phyloP scores from a whole-genome alignment of 2,797 vertebrate genomes.

The Sebastes dallii region DNA sequence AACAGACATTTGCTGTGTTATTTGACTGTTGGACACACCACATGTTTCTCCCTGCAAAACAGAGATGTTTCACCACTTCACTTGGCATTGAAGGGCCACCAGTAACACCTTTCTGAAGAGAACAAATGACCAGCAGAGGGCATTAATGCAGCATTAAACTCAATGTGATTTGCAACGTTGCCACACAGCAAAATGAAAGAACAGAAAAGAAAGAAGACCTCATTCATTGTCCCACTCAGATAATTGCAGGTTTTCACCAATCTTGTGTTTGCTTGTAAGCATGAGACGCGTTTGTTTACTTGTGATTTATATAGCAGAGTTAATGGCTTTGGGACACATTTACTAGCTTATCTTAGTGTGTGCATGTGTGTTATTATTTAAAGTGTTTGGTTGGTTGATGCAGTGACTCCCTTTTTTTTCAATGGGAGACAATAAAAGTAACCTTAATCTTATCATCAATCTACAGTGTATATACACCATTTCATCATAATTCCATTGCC shows the following conservation, averaged over 20 bases:
- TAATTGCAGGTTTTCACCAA: not conserved
- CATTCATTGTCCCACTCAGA: not conserved
- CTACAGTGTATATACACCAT: not conserved
- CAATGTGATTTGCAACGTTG: not conserved
- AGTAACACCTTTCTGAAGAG: not conserved
- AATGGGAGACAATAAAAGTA: not conserved
- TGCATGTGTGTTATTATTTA: not conserved
- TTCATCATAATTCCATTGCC: not conserved
- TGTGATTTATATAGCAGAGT: not conserved
- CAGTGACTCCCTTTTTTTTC: not conserved
- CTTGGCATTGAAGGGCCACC: not conserved
- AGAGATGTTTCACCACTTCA: not conserved
- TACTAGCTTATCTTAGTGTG: not conserved
- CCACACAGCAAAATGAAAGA: not conserved
- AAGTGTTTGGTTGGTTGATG: not conserved
- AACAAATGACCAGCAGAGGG: constrained; percentile 53
- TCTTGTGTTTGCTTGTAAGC: not conserved
- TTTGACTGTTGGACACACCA: not conserved
- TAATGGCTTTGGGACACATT: not conserved
- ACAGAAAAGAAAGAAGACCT: not conserved
- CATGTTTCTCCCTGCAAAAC: not conserved
- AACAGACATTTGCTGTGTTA: not conserved
- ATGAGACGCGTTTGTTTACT: not conserved
- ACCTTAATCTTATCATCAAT: not conserved
- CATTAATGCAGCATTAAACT: constrained; percentile 28